Evolutionary conservation across 2,113 vertebrate genomes (phyloP).

Genomic region (Pygathrix nemaeus): DNA sequence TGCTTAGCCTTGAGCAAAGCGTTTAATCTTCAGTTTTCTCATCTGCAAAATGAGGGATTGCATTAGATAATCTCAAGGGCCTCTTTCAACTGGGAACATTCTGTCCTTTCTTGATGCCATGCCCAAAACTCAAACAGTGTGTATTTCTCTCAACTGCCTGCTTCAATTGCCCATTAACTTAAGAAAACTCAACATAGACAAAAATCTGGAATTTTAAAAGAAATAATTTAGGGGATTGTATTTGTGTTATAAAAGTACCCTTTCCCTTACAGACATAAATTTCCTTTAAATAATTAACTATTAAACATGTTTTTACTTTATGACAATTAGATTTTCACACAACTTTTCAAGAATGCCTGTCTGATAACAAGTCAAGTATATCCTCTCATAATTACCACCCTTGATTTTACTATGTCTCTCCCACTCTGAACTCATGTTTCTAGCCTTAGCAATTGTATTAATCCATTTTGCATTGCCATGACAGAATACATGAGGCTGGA

Average conservation of each 20-base stretch:
- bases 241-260: neutral
- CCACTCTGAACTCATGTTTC: neutral
- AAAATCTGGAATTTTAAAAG: slow-evolving; percentile 23
- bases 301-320: neutral
- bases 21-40: slow-evolving; percentile 24
- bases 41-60: neutral
- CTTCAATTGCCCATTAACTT: neutral
- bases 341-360: neutral
- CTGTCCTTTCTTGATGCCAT: neutral
- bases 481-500: too few species aligned
- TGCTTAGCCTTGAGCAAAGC: neutral
- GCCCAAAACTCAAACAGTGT: neutral
- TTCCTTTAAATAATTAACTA: slow-evolving; percentile 6
- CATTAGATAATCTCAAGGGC: neutral
- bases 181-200: neutral
- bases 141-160: neutral
- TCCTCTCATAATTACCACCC: neutral
- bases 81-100: slow-evolving; percentile 6
- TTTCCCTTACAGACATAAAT: neutral
- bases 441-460: neutral
- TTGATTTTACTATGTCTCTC: neutral
- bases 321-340: neutral
- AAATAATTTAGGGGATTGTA: neutral
- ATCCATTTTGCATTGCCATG: too few species aligned
- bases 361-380: neutral